Percentiles rank a stretch among this genome's conserved stretches.
Evolutionary conservation across 2,888 invertebrate species (phyloP).

Genomic region (Iselma pallidipennis): DNA sequence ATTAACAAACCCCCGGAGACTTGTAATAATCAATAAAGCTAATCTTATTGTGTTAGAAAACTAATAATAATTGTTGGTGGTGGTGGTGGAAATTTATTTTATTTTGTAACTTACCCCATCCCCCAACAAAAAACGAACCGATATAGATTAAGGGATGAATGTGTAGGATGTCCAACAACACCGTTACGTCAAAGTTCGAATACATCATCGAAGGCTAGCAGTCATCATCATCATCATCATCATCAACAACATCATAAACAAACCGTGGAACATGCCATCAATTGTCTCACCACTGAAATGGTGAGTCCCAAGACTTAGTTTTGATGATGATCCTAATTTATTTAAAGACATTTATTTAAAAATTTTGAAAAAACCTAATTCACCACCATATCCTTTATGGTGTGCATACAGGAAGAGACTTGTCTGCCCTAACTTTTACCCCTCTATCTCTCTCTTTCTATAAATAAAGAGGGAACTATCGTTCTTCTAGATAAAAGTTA

Average conservation of each 20-base stretch:
- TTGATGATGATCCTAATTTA: slow-evolving; percentile 14
- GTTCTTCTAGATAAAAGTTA: no score
- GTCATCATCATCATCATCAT: background rate
- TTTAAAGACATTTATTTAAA: no score
- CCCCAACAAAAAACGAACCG: slow-evolving; percentile 47
- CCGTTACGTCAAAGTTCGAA: slow-evolving; percentile 58
- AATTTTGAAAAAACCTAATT: no score
- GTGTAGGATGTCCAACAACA: slow-evolving; percentile 67
- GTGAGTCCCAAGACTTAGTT: slow-evolving; percentile 62
- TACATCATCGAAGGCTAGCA: slow-evolving; percentile 53
- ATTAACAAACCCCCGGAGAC: slow-evolving; percentile 10
- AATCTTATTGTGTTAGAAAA: slow-evolving; percentile 53
- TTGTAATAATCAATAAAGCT: slow-evolving; percentile 52
- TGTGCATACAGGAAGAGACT: no score
- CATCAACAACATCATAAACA: slow-evolving; percentile 56
- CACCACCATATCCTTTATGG: slow-evolving; percentile 14
- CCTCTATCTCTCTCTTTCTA: no score
- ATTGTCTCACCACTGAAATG: slow-evolving; percentile 84
- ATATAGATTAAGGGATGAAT: slow-evolving; percentile 34
- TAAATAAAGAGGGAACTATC: no score
- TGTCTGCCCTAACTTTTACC: no score
- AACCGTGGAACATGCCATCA: slow-evolving; percentile 73
- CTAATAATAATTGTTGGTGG: slow-evolving; percentile 10
- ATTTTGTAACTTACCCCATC: background rate
- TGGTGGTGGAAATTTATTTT: background rate